These are phyloP conservation scores for Paramisgurnus dabryanus DNA, from an alignment of 2,113 vertebrate species.

Conservation along the genomic window DNA sequence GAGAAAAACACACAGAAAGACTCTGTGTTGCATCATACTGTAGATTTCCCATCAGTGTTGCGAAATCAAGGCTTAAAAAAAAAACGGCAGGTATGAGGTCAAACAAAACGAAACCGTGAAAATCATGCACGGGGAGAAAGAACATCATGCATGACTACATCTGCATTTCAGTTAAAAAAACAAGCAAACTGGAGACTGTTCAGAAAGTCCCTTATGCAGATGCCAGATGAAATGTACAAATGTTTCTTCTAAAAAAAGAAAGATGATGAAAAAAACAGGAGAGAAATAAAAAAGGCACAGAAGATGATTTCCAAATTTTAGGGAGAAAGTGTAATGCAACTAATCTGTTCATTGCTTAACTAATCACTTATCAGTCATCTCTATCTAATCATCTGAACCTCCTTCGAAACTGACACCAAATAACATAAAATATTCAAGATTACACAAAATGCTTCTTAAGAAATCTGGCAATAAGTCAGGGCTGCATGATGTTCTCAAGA, in stretches of 20 bases:
- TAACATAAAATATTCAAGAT: not conserved
- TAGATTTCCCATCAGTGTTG: not conserved
- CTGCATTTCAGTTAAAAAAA: conserved; percentile 20
- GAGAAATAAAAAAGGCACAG: too few species aligned
- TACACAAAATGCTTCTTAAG: not conserved
- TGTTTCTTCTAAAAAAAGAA: not conserved
- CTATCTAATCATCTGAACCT: not conserved
- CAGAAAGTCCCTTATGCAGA: not conserved
- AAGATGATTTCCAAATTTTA: too few species aligned
- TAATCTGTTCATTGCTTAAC: too few species aligned
- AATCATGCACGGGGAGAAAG: not conserved
- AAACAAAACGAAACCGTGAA: conserved; percentile 12
- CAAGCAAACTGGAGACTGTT: not conserved
- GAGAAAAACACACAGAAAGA: not conserved
- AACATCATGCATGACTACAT: conserved; percentile 34
- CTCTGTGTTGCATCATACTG: not conserved
- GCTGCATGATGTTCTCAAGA: conserved; percentile 2
- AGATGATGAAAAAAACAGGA: not conserved
- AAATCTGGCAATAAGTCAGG: not conserved
- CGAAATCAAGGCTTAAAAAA: too few species aligned
- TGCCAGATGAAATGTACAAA: not conserved
- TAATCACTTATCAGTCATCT: too few species aligned
- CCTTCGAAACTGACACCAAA: not conserved
- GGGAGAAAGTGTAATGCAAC: too few species aligned
- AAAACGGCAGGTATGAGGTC: not conserved